These are phyloP conservation scores for Drosophila neocordata DNA, from an alignment of 1,140 invertebrate species.

Conservation along the genomic window DNA sequence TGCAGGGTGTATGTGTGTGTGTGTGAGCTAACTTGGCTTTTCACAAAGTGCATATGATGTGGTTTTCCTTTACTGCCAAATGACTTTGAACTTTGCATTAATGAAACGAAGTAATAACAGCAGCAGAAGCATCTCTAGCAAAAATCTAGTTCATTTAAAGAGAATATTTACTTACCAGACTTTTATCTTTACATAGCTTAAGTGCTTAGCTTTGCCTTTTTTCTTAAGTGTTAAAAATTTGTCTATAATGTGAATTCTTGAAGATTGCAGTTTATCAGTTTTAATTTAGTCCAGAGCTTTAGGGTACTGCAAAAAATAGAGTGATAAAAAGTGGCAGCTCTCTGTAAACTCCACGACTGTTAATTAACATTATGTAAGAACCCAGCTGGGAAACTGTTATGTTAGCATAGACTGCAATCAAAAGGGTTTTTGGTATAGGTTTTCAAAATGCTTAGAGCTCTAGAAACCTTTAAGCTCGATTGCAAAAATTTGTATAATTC, in stretches of 20 bases:
- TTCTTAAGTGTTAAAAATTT: not conserved
- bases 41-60: slow-evolving; percentile 7
- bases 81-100: slow-evolving; percentile 26
- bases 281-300: not conserved
- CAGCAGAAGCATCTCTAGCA: not conserved
- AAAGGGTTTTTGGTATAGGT: too few species aligned
- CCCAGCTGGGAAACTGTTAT: too few species aligned
- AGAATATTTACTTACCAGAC: not conserved
- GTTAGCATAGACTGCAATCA: too few species aligned
- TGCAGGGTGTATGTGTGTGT: not conserved
- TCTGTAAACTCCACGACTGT: too few species aligned
- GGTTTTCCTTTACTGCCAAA: slow-evolving; percentile 12
- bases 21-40: slow-evolving; percentile 1
- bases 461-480: too few species aligned
- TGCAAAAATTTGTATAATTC: too few species aligned
- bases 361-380: too few species aligned
- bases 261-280: not conserved
- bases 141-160: not conserved
- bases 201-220: not conserved
- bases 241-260: too few species aligned
- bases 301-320: too few species aligned
- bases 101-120: slow-evolving; percentile 14
- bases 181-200: not conserved
- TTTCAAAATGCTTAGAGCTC: too few species aligned
- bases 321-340: too few species aligned